Conservation (phyloP, 1,140 invertebrate species). For the Agrypnia vestita region DNA sequence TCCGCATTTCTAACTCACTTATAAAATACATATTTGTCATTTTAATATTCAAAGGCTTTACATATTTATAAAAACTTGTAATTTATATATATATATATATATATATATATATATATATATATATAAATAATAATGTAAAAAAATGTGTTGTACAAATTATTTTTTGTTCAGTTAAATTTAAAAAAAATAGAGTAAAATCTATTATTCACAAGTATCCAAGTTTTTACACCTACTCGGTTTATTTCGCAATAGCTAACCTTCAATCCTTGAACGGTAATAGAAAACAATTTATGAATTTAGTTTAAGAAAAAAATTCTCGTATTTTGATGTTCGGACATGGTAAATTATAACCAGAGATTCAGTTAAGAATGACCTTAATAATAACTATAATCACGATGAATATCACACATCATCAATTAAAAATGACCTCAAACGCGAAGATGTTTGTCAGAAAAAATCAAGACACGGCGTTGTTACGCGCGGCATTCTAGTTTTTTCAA, state of each 20-base stretch:
- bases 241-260: background rate
- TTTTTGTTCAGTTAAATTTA: too few relatives aligned
- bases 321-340: background rate
- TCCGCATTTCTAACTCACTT: too few relatives aligned
- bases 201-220: too few relatives aligned
- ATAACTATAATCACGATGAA: conserved; percentile 9
- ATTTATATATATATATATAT: too few relatives aligned
- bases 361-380: conserved; percentile 19
- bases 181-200: too few relatives aligned
- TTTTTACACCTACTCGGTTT: too few relatives aligned
- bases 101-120: too few relatives aligned
- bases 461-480: background rate
- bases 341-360: conserved; percentile 8
- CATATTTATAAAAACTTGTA: too few relatives aligned
- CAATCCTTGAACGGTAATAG: background rate
- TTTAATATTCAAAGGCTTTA: too few relatives aligned
- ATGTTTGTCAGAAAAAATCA: background rate
- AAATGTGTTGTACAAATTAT: too few relatives aligned
- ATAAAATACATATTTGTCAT: too few relatives aligned
- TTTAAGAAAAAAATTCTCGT: background rate
- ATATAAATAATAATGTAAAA: too few relatives aligned
- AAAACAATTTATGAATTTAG: background rate
- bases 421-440: conserved; percentile 19
- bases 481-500: background rate
- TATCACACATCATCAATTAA: conserved; percentile 39